These are phyloP conservation scores for Diabrotica balteata DNA, from an alignment of 2,888 invertebrate genomes.

Conservation along the genomic window DNA sequence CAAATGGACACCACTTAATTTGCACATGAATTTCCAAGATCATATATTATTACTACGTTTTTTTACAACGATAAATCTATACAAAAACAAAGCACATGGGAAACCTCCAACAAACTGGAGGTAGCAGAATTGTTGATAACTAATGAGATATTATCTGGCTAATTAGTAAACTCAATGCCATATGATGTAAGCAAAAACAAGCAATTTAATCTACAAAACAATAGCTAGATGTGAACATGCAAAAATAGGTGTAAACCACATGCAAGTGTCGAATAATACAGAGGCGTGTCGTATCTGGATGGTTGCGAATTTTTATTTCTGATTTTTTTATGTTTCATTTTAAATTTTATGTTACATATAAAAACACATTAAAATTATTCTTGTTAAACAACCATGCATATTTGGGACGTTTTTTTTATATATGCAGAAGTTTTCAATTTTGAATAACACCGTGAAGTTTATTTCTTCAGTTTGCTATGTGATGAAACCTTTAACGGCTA, in stretches of 20 bases:
- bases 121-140: slow-evolving; percentile 50
- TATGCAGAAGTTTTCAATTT: too few species aligned
- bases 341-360: too few species aligned
- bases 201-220: slow-evolving; percentile 32
- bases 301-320: slow-evolving; percentile 3
- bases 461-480: too few species aligned
- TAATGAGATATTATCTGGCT: slow-evolving; percentile 49
- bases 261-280: slow-evolving; percentile 46
- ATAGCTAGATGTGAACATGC: slow-evolving; percentile 47
- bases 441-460: too few species aligned
- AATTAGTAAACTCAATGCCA: slow-evolving; percentile 57
- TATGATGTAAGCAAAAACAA: slow-evolving; percentile 53
- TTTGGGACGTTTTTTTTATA: too few species aligned
- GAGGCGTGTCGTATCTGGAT: slow-evolving; percentile 46
- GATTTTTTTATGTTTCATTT: too few species aligned
- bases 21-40: slow-evolving; percentile 17
- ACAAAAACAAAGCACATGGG: slow-evolving; percentile 32
- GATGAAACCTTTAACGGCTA: too few species aligned
- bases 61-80: slow-evolving; percentile 20
- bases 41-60: slow-evolving; percentile 9
- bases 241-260: slow-evolving; percentile 45
- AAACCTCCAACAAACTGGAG: slow-evolving; percentile 53
- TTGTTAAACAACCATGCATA: too few species aligned
- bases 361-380: too few species aligned
- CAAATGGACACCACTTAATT: slow-evolving; percentile 14